Evolutionary conservation across 2,797 vertebrate species (phyloP).

Genomic region (Octomys mimax): DNA sequence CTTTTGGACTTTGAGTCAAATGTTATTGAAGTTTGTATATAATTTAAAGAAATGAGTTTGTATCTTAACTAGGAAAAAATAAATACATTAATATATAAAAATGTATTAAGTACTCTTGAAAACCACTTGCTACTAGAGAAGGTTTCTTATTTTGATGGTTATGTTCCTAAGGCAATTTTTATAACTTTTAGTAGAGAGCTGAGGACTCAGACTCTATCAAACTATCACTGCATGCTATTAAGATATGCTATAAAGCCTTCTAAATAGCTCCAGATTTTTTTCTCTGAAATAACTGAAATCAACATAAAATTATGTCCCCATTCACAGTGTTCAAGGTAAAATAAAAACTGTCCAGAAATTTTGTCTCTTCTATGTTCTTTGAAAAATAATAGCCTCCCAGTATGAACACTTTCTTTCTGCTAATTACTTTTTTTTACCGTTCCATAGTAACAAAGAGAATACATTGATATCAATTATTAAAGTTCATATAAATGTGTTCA

Average conservation of each 20-base stretch:
- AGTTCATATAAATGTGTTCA: constrained; percentile 77
- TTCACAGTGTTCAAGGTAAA: constrained; percentile 21
- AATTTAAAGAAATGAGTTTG: neutral
- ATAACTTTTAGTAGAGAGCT: neutral
- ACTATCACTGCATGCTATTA: neutral
- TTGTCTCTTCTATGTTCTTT: constrained; percentile 39
- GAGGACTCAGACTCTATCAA: neutral
- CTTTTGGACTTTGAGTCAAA: neutral
- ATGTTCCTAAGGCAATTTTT: neutral
- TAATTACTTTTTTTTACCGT: constrained; percentile 75
- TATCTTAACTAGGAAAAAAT: neutral
- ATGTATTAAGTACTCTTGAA: neutral
- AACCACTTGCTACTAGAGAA: neutral
- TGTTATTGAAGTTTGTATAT: neutral
- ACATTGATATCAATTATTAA: constrained; percentile 81
- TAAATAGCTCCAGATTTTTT: neutral
- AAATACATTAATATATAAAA: neutral
- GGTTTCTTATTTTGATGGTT: neutral
- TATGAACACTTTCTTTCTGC: constrained; percentile 57
- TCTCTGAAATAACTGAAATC: neutral
- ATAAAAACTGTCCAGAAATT: constrained; percentile 40
- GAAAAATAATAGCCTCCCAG: constrained; percentile 56
- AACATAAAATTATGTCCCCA: constrained; percentile 20
- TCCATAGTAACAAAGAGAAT: constrained; percentile 62
- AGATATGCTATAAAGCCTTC: neutral